Evolutionary conservation across 2,797 vertebrate genomes (phyloP), one percentile per base, ranked within the genome.

Genomic region (Pyrocephalus nanus): DNA sequence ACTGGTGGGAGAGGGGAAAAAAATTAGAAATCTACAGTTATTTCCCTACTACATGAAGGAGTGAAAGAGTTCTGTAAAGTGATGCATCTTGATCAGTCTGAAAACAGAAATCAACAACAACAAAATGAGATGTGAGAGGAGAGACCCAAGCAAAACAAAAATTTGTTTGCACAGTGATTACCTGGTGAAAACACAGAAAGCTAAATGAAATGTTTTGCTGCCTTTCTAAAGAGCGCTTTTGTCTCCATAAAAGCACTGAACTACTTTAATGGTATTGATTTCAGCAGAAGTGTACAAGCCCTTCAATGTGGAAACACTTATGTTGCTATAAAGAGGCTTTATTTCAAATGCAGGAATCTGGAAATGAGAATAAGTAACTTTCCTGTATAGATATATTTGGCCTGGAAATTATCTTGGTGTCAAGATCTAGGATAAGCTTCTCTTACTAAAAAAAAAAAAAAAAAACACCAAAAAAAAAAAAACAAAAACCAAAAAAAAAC

Each of bases 211-310:
- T 71, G 23, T 73, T 9, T 80, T 42, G 5, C 21, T 91, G 26
- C 6, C 18, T 11, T 48, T 88, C 40, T 47, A 38, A 91, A 90
- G 27, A 79, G 77, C 11, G 14, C 7, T 66, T 92, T 72, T 65
- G 21, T 77, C 61, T 94, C 42, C 65, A 60, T 58, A 86, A 88
- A 95, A 81, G 36, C 32, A 45, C 1, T 69, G 54, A 89, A 92
- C 47, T 87, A 14, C 34, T 88, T 88, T 51, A 89, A 65, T 34
- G 15, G 32, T 86, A 95, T 87, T 80, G 78, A 94, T 83, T 96
- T 80, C 80, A 85, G 75, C 69, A 69, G 48, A 83, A 83, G 42
- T 66, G 43, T 88, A 65, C 69, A 75, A 91, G 48, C 36, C 32
- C 29, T 75, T 43, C 32, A 11, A 72, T 26, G 8, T 12, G 27